A percentile compares a stretch with the other conserved stretches of the same genome.
phyloP scores from a whole-genome alignment of 2,113 vertebrate species.

The Natator depressus region DNA sequence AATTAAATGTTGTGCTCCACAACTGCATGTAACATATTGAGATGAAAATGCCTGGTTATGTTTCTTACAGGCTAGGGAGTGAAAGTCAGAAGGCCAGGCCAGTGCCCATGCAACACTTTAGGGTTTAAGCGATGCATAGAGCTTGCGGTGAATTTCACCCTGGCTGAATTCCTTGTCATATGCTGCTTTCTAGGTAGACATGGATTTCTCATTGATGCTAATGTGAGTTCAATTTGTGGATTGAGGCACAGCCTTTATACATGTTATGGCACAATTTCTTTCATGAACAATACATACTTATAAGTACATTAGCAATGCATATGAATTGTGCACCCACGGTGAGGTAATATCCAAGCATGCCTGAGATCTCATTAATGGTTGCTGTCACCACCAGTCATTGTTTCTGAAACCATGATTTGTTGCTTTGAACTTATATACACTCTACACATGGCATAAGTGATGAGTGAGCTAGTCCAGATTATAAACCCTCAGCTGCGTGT shows the following conservation, averaged over 20 bases:
- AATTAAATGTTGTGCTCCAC: not conserved
- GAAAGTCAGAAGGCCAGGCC: not conserved
- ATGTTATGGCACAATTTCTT: not conserved
- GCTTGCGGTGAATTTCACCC: rapidly evolving
- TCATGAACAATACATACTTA: not conserved
- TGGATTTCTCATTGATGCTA: rapidly evolving
- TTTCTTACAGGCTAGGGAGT: not conserved
- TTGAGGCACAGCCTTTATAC: not conserved
- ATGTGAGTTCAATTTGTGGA: rapidly evolving
- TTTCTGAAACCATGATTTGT: not conserved
- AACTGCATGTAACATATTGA: rapidly evolving
- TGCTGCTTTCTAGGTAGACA: not conserved
- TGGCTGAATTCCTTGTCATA: rapidly evolving
- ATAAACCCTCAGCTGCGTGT: not conserved
- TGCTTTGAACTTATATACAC: rapidly evolving
- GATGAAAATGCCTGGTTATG: rapidly evolving
- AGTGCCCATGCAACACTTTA: rapidly evolving
- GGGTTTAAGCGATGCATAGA: rapidly evolving
- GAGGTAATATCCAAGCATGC: rapidly evolving
- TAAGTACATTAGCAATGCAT: not conserved
- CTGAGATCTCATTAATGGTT: not conserved
- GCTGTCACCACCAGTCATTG: not conserved
- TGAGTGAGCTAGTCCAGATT: not conserved
- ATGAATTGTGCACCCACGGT: not conserved
- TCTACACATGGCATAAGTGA: not conserved